These are phyloP conservation scores for Carettochelys insculpta DNA, from an alignment of 2,113 vertebrate species.

Conservation along the genomic window DNA sequence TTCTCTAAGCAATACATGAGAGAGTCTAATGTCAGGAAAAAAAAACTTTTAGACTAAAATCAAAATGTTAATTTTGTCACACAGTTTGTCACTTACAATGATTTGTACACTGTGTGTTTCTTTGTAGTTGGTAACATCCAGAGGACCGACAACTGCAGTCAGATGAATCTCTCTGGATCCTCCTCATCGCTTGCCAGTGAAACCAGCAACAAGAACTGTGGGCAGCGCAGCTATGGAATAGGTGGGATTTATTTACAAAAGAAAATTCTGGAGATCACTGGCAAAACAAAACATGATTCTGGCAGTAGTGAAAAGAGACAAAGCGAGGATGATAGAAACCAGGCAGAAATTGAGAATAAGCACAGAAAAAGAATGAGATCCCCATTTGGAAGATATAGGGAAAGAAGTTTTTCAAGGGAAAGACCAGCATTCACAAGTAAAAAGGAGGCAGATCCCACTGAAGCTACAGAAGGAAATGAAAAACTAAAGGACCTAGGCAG, in stretches of 20 bases:
- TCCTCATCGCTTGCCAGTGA: constrained; percentile 89
- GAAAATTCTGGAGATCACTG: constrained; percentile 85
- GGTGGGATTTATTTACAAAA: constrained; percentile 92
- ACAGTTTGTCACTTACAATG: background rate
- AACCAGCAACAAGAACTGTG: constrained; percentile 84
- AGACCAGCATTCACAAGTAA: constrained; percentile 67
- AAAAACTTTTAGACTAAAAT: background rate
- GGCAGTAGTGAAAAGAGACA: constrained; percentile 54
- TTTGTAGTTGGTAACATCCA: constrained; percentile 79
- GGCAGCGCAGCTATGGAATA: constrained; percentile 90
- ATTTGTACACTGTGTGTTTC: constrained; percentile 68
- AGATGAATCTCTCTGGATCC: constrained; percentile 87
- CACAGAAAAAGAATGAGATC: constrained; percentile 73
- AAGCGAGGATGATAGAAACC: constrained; percentile 68
- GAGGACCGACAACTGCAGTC: constrained; percentile 84
- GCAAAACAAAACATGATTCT: constrained; percentile 72
- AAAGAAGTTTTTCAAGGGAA: constrained; percentile 85
- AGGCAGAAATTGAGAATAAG: constrained; percentile 69
- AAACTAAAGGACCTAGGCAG: constrained; percentile 70
- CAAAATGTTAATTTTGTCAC: background rate
- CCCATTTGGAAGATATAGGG: constrained; percentile 82
- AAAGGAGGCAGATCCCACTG: constrained; percentile 63
- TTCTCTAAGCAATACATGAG: constrained; percentile 23
- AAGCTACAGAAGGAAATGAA: constrained; percentile 59
- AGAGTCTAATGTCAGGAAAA: background rate